Evolutionary conservation across 2,888 invertebrate genomes (phyloP).

Genomic region (Spodoptera exigua): DNA sequence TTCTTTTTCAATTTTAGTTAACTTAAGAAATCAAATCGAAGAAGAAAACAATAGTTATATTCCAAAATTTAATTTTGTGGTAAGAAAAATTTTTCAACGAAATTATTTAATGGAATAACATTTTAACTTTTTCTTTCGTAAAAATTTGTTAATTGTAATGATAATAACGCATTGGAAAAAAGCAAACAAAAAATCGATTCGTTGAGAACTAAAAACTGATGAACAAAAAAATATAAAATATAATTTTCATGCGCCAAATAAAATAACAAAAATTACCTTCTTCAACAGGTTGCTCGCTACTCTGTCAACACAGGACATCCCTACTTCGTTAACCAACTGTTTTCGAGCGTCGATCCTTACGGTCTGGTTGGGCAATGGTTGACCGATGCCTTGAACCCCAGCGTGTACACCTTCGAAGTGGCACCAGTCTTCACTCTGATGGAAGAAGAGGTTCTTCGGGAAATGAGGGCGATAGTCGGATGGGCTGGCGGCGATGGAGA

Average conservation of each 20-base stretch:
- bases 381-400: constrained; percentile 95
- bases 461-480: constrained; percentile 94
- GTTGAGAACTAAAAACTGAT: no score
- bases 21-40: no score
- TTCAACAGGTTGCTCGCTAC: constrained; percentile 89
- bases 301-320: constrained; percentile 97
- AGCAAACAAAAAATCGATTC: no score
- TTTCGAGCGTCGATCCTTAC: constrained; percentile 95
- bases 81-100: no score
- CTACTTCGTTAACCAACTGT: constrained; percentile 96
- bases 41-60: no score
- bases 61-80: no score
- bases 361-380: constrained; percentile 95
- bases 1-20: not conserved
- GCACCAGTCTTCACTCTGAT: constrained; percentile 96
- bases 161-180: no score
- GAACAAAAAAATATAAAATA: no score
- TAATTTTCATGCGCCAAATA: no score
- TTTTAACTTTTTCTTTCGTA: no score
- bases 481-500: constrained; percentile 93
- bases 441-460: constrained; percentile 94
- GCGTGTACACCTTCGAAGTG: constrained; percentile 97
- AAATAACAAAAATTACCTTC: not conserved
- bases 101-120: no score
- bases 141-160: no score